These are phyloP conservation scores for Myiotriccus ornatus DNA, from an alignment of 2,797 vertebrate genomes.

Conservation along the genomic window DNA sequence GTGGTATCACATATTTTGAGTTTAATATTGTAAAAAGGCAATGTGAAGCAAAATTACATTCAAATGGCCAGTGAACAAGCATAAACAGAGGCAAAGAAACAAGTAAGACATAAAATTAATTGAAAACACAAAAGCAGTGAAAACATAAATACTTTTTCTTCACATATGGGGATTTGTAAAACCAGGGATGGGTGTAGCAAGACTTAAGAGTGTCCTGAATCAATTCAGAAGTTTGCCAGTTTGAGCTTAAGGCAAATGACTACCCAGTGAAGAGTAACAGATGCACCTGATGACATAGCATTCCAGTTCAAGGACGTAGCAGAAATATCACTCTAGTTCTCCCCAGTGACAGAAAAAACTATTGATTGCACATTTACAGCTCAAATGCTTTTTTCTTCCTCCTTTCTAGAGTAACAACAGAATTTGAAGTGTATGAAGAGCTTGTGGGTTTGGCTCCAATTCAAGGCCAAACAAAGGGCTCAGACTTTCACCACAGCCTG, in stretches of 20 bases:
- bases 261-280: conserved; percentile 22
- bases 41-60: neutral
- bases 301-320: conserved; percentile 53
- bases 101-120: neutral
- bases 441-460: conserved; percentile 29
- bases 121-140: neutral
- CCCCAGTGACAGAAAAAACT: conserved; percentile 49
- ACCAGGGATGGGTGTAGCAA: neutral
- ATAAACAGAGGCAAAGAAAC: neutral
- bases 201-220: neutral
- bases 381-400: neutral
- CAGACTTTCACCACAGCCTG: neutral
- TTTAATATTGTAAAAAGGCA: neutral
- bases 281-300: conserved; percentile 52
- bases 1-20: neutral
- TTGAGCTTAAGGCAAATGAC: conserved; percentile 18
- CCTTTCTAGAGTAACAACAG: conserved; percentile 29
- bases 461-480: conserved; percentile 58
- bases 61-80: neutral
- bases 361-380: conserved; percentile 69
- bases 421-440: conserved; percentile 40
- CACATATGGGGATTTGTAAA: neutral
- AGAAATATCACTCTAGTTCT: conserved; percentile 49
- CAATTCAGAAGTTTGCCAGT: conserved; percentile 10
- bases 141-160: neutral